A percentile compares a stretch with the other conserved stretches of the same genome.
phyloP scores from a whole-genome alignment of 1,140 invertebrate genomes.

The Diuraphis noxia region DNA sequence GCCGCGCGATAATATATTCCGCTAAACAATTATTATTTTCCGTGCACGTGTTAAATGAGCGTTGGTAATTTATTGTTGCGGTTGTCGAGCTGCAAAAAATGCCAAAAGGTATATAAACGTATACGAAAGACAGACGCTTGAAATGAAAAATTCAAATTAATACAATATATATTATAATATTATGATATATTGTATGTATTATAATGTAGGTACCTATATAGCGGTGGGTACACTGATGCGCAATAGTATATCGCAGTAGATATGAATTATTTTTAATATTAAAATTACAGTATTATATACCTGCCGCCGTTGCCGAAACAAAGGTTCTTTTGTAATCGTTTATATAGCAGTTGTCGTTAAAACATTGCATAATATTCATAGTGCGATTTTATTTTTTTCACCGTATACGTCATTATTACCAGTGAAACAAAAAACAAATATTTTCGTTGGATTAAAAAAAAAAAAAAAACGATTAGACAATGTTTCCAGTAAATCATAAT shows the following conservation, averaged over 20 bases:
- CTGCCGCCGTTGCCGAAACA: not conserved
- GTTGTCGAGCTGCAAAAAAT: not conserved
- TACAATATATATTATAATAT: too few relatives aligned
- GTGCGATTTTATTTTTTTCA: not conserved
- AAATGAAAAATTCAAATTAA: slow-evolving; percentile 7
- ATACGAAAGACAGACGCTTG: not conserved
- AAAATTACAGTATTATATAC: too few relatives aligned
- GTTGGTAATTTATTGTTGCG: not conserved
- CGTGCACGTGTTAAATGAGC: not conserved
- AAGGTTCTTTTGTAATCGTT: not conserved
- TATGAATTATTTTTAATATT: not conserved
- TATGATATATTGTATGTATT: too few relatives aligned
- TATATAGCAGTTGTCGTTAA: not conserved
- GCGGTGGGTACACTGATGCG: not conserved
- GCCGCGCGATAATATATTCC: not conserved
- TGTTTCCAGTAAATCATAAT: not conserved
- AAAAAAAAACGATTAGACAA: not conserved
- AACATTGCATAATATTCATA: not conserved
- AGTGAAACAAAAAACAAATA: not conserved
- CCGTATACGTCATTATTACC: not conserved
- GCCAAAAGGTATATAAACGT: not conserved
- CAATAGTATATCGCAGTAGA: not conserved
- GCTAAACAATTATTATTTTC: not conserved
- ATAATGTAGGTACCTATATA: not conserved
- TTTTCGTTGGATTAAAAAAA: not conserved